phyloP scores from a whole-genome alignment of 2,113 vertebrate genomes.

The Carassius carassius region DNA sequence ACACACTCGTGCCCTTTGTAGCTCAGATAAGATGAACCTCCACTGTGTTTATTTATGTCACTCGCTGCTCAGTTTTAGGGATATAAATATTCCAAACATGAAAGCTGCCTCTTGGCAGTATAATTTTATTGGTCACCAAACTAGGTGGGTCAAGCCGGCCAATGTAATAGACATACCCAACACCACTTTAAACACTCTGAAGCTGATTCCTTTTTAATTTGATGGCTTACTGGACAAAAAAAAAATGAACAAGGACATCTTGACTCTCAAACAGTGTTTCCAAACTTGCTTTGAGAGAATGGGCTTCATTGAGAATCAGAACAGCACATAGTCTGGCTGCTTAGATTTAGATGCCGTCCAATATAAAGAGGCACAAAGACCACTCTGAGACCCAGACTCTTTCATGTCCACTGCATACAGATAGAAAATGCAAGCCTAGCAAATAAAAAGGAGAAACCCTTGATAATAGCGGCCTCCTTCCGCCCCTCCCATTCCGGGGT shows the following conservation, averaged over 20 bases:
- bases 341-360: conserved; percentile 19
- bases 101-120: conserved; percentile 73
- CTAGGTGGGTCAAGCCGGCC: background rate
- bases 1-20: conserved; percentile 77
- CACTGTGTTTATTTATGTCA: conserved; percentile 75
- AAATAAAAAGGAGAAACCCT: conserved; percentile 50
- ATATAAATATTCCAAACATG: conserved; percentile 76
- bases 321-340: conserved; percentile 12
- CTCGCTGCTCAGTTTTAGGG: conserved; percentile 69
- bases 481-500: background rate
- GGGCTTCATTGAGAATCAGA: conserved; percentile 17
- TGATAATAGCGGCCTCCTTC: conserved; percentile 53
- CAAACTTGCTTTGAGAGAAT: conserved; percentile 18
- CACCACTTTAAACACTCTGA: background rate
- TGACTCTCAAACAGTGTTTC: conserved; percentile 39
- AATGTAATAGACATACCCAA: background rate
- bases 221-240: background rate
- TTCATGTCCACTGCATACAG: conserved; percentile 41
- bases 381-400: conserved; percentile 23
- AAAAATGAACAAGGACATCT: conserved; percentile 30
- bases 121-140: conserved; percentile 72
- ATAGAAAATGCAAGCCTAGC: conserved; percentile 54
- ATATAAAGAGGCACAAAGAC: conserved; percentile 42
- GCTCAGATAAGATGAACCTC: conserved; percentile 75
- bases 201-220: conserved; percentile 1